These are phyloP conservation scores for Pararge aegeria DNA, from an alignment of 1,140 invertebrate species.

Conservation along the genomic window DNA sequence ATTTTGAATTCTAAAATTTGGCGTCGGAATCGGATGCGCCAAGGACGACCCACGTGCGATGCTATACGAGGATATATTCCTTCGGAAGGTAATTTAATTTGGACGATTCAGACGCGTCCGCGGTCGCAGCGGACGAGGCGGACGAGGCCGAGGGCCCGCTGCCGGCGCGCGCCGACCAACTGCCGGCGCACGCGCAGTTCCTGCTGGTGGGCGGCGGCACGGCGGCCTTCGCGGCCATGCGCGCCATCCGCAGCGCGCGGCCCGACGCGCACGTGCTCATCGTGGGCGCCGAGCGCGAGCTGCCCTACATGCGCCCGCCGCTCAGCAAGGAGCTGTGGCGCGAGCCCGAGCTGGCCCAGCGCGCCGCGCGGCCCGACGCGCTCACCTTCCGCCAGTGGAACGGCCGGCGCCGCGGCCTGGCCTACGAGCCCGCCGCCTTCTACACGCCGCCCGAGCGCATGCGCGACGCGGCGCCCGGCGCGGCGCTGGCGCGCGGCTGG, in stretches of 20 bases:
- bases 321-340: constrained; percentile 53
- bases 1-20: too few relatives aligned
- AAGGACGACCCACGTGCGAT: too few relatives aligned
- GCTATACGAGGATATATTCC: too few relatives aligned
- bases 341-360: constrained; percentile 37
- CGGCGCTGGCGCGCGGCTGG: constrained; percentile 90
- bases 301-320: constrained; percentile 63
- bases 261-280: constrained; percentile 49
- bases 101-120: background rate
- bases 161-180: constrained; percentile 25
- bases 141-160: constrained; percentile 21
- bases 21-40: too few relatives aligned
- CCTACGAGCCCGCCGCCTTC: constrained; percentile 87
- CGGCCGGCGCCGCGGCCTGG: constrained; percentile 40
- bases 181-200: constrained; percentile 56
- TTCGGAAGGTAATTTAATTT: too few relatives aligned
- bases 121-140: background rate
- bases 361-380: constrained; percentile 27
- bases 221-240: constrained; percentile 64
- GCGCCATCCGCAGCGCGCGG: constrained; percentile 51
- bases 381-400: constrained; percentile 44
- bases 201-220: constrained; percentile 64
- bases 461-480: constrained; percentile 89
- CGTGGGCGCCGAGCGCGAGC: constrained; percentile 45
- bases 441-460: constrained; percentile 92